Base-by-base conservation (phyloP, 1,140 invertebrate genomes). In the Eurytemora carolleeae region DNA sequence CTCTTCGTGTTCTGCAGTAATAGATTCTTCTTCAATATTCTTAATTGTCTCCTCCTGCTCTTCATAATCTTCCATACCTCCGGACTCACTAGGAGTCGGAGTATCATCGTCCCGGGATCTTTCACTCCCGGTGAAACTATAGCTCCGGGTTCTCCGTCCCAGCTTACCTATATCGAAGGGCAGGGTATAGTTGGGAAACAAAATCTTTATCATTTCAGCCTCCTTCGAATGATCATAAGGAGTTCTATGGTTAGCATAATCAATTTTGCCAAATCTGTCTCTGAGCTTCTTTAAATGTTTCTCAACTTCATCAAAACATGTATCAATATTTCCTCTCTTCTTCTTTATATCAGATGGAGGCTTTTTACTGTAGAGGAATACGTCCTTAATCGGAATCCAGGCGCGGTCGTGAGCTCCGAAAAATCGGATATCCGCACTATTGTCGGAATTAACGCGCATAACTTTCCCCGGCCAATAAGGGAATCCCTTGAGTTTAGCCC, bases 381-480 rank as follows among this genome's bases (percentile, higher is more conserved):
- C 86, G 70, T 91, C 84, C 65, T 82, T 82, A 0, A 81, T 75
- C 0, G 86, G 80, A 15, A 95, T 84, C 86, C 87, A 91, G 1
- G 89, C 87, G 65, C 79, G 80, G 74, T 94, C 88, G 73, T 95
- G 90, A 54, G 85, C 85, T 2, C 91, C 91, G 73, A 95, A 95
- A 74, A 95, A 95, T 17, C 89, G 73, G 7, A 92, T 87, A 72
- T 94, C 90, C 0, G 93, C 84, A 59, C 80, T 74, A 0, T 82
- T 81, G 57, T 81, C 76, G 66, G 83, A 84, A 16, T 78, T 71
- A 23, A 83, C 76, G 3, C 81, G 78, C 80, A 93, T 84, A 0
- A 82, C 86, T 75, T 95, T 95, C 0, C 87, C 88, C 0, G 91
- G 90, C 90, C 91, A 94, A 73, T 84, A 91, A 1, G 90, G 91